phyloP scores from a whole-genome alignment of 2,888 invertebrate species.

The Drosophila monieri region DNA sequence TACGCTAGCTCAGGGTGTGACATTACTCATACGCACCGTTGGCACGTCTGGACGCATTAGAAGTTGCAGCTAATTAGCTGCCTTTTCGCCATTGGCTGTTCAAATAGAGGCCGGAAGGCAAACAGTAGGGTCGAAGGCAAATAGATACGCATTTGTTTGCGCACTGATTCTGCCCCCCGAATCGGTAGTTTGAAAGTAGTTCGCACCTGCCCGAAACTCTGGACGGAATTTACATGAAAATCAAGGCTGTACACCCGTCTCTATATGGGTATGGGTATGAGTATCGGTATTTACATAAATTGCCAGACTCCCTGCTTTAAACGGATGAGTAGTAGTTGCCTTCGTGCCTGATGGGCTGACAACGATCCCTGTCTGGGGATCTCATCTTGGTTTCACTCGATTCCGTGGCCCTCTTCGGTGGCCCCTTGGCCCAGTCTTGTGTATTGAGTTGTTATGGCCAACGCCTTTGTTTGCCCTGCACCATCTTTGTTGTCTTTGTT shows the following conservation, averaged over 20 bases:
- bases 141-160: slow-evolving; percentile 20
- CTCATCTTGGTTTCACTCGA: slow-evolving; percentile 14
- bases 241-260: slow-evolving; percentile 57
- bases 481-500: slow-evolving; percentile 35
- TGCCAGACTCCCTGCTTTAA: slow-evolving; percentile 39
- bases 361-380: slow-evolving; percentile 21
- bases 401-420: slow-evolving; percentile 4
- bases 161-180: slow-evolving; percentile 13
- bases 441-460: slow-evolving; percentile 77
- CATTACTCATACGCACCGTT: slow-evolving; percentile 74
- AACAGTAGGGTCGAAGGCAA: slow-evolving; percentile 13
- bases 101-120: slow-evolving; percentile 33
- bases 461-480: slow-evolving; percentile 73
- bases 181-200: slow-evolving; percentile 65
- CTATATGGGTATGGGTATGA: not conserved
- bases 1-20: slow-evolving; percentile 52
- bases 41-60: slow-evolving; percentile 62
- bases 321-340: slow-evolving; percentile 1
- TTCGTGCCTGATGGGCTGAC: slow-evolving; percentile 27
- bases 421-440: slow-evolving; percentile 43
- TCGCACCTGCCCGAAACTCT: slow-evolving; percentile 63
- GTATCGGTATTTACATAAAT: slow-evolving; percentile 63
- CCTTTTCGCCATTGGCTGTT: slow-evolving; percentile 30
- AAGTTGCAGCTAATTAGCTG: slow-evolving; percentile 66
- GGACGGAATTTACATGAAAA: slow-evolving; percentile 56